These are phyloP conservation scores for Spatulosminthurus flaviceps DNA, from an alignment of 2,888 invertebrate genomes.

Conservation along the genomic window DNA sequence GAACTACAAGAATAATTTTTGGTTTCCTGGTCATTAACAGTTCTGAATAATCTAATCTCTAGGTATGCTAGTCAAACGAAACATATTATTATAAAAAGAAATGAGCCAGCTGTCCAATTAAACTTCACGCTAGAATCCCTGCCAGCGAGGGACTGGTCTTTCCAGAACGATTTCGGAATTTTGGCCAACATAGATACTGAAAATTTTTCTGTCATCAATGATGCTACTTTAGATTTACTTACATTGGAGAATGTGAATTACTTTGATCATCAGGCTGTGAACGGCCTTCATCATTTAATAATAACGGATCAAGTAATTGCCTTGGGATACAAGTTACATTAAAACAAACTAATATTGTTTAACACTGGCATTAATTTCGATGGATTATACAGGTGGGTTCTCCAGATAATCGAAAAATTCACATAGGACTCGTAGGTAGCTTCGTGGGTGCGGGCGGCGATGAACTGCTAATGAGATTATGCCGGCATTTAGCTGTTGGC, in stretches of 20 bases:
- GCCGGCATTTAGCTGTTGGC: conserved; percentile 81
- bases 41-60: no score
- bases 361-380: not conserved
- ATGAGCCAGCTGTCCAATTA: conserved; percentile 68
- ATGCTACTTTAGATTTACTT: conserved; percentile 51
- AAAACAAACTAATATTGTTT: no score
- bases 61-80: conserved; percentile 75
- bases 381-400: conserved; percentile 80
- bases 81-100: conserved; percentile 68
- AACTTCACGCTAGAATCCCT: conserved; percentile 67
- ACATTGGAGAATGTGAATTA: conserved; percentile 57
- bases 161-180: conserved; percentile 66
- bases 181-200: conserved; percentile 69
- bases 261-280: conserved; percentile 54
- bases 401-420: conserved; percentile 83
- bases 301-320: conserved; percentile 57
- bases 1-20: no score
- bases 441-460: conserved; percentile 85
- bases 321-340: not conserved
- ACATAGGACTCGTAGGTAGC: conserved; percentile 84
- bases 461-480: conserved; percentile 83
- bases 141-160: conserved; percentile 65
- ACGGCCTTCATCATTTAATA: conserved; percentile 53
- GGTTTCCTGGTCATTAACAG: no score
- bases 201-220: conserved; percentile 68